These are phyloP conservation scores for Lepus townsendii DNA, from an alignment of 2,797 vertebrate genomes.

Conservation along the genomic window DNA sequence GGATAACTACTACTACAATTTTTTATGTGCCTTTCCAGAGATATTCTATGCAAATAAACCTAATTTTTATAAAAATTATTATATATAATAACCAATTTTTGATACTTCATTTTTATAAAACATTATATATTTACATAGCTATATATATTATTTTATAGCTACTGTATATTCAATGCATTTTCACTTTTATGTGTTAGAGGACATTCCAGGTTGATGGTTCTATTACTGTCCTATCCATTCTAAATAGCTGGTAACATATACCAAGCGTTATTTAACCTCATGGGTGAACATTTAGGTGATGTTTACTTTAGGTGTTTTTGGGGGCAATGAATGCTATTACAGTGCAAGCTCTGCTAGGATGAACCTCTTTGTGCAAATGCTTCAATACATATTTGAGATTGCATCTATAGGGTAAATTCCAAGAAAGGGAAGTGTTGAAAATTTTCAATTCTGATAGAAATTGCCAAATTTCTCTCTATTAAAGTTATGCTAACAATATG, in stretches of 20 bases:
- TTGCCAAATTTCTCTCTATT: not conserved
- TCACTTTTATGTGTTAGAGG: not conserved
- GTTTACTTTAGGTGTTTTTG: not conserved
- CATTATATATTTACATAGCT: not conserved
- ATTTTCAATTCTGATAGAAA: conserved; percentile 17
- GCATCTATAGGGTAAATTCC: not conserved
- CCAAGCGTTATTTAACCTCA: not conserved
- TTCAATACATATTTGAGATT: not conserved
- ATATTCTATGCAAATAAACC: not conserved
- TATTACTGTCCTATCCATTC: not conserved
- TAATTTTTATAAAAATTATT: conserved; percentile 6
- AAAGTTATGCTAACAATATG: not conserved
- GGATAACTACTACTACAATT: not conserved
- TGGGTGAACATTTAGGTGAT: not conserved
- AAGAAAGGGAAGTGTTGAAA: not conserved
- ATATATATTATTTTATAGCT: not conserved
- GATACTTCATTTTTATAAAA: not conserved
- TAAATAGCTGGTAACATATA: not conserved
- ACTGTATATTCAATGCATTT: not conserved
- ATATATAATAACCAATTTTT: not conserved
- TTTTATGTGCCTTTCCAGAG: not conserved
- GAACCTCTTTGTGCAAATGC: not conserved
- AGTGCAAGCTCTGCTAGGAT: no score
- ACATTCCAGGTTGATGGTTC: not conserved
- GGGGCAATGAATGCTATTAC: no score